phyloP scores from a whole-genome alignment of 2,797 vertebrate genomes.

The Tadarida brasiliensis region DNA sequence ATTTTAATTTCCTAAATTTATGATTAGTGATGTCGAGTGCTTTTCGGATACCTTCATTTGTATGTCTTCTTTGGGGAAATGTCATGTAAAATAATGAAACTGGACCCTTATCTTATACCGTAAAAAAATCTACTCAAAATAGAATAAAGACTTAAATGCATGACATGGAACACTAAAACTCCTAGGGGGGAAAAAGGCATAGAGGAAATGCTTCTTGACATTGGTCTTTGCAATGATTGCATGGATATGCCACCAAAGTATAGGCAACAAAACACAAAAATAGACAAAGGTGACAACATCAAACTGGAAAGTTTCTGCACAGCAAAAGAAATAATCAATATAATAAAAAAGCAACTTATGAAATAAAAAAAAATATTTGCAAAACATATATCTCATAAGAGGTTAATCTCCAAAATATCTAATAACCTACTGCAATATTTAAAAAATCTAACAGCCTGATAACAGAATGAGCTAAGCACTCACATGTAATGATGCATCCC shows the following conservation, averaged over 20 bases:
- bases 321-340: not conserved
- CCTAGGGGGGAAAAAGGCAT: not conserved
- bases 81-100: not conserved
- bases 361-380: not conserved
- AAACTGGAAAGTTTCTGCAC: not conserved
- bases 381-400: not conserved
- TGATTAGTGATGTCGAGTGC: not conserved
- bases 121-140: not conserved
- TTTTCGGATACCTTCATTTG: not conserved
- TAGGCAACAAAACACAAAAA: not conserved
- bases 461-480: not conserved
- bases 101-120: not conserved
- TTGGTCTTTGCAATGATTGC: not conserved
- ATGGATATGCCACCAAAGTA: not conserved
- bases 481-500: not conserved
- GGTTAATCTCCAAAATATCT: not conserved
- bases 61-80: conserved; percentile 4
- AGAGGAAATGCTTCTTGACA: not conserved
- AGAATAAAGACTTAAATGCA: not conserved
- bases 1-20: not conserved
- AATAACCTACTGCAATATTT: not conserved
- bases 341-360: not conserved
- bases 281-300: not conserved
- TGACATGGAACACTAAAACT: not conserved
- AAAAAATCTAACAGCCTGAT: not conserved